Evolutionary conservation across 1,140 invertebrate species (phyloP).

Genomic region (Tetramorium parvispinum): DNA sequence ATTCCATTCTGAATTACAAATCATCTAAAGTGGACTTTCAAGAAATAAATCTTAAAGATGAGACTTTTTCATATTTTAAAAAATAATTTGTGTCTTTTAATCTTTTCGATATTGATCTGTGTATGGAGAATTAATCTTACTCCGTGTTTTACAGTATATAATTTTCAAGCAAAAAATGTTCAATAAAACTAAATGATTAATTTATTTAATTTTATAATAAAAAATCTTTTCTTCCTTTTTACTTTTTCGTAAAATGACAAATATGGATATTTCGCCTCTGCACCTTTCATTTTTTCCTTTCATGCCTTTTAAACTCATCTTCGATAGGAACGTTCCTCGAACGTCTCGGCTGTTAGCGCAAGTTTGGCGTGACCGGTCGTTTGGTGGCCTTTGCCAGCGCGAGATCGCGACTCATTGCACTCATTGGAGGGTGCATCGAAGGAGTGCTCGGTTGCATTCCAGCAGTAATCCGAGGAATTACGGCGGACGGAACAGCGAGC

Average conservation of each 20-base stretch:
- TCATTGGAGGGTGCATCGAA: conserved; percentile 55
- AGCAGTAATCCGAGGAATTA: conserved; percentile 8
- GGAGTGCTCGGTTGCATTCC: conserved; percentile 71
- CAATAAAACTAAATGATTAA: not conserved
- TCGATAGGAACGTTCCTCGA: not conserved
- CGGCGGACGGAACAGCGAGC: conserved; percentile 22
- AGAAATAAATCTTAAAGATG: not conserved
- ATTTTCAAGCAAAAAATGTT: not conserved
- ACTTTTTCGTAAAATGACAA: not conserved
- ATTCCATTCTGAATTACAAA: not conserved
- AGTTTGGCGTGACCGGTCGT: conserved; percentile 64
- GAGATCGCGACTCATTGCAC: conserved; percentile 47
- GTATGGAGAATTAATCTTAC: not conserved
- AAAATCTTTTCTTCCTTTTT: not conserved
- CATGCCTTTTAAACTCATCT: not conserved
- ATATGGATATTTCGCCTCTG: not conserved
- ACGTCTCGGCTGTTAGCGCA: not conserved
- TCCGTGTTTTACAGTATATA: not conserved
- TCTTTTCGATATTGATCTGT: conserved; percentile 5
- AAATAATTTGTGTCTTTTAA: not conserved
- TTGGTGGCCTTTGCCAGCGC: conserved; percentile 61
- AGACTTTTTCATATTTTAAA: not conserved
- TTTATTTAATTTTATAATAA: not conserved
- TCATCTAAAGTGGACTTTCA: not conserved
- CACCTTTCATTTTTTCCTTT: not conserved